A percentile compares a stretch with the other conserved stretches of the same genome.
Evolutionary conservation across 2,888 invertebrate genomes (phyloP).

Genomic region (Tiliacea citrago): DNA sequence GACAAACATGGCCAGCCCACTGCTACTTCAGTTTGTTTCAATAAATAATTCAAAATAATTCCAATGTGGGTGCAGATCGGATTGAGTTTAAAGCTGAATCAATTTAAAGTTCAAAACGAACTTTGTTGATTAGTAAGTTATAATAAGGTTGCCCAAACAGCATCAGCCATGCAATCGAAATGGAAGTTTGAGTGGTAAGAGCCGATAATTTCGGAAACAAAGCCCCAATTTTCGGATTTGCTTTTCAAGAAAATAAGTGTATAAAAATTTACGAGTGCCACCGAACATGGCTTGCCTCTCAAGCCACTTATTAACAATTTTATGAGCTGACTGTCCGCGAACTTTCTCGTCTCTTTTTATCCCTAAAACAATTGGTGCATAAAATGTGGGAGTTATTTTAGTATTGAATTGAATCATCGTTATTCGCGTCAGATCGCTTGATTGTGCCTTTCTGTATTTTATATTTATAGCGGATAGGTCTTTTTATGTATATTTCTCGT

Average conservation of each 20-base stretch:
- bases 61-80: too few relatives aligned
- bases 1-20: too few relatives aligned
- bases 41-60: too few relatives aligned
- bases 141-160: slow-evolving; percentile 2
- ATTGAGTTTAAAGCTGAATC: slow-evolving; percentile 29
- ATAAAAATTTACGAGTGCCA: slow-evolving; percentile 57
- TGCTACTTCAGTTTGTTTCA: too few relatives aligned
- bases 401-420: slow-evolving; percentile 47
- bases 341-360: slow-evolving; percentile 56
- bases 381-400: slow-evolving; percentile 56
- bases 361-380: slow-evolving; percentile 59
- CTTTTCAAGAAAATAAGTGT: slow-evolving; percentile 38
- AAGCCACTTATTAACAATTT: slow-evolving; percentile 49
- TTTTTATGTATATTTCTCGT: neutral
- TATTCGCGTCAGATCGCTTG: slow-evolving; percentile 2
- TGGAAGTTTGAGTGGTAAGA: slow-evolving; percentile 8
- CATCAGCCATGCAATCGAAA: slow-evolving; percentile 1
- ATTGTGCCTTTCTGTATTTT: slow-evolving; percentile 22
- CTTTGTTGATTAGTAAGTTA: slow-evolving; percentile 3
- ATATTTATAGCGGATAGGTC: neutral
- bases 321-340: slow-evolving; percentile 45
- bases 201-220: slow-evolving; percentile 25
- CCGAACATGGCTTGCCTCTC: slow-evolving; percentile 47
- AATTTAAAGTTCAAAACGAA: slow-evolving; percentile 23
- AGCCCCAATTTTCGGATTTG: slow-evolving; percentile 44